Conservation (phyloP, 2,797 vertebrate species). For the Nyctibius grandis region DNA sequence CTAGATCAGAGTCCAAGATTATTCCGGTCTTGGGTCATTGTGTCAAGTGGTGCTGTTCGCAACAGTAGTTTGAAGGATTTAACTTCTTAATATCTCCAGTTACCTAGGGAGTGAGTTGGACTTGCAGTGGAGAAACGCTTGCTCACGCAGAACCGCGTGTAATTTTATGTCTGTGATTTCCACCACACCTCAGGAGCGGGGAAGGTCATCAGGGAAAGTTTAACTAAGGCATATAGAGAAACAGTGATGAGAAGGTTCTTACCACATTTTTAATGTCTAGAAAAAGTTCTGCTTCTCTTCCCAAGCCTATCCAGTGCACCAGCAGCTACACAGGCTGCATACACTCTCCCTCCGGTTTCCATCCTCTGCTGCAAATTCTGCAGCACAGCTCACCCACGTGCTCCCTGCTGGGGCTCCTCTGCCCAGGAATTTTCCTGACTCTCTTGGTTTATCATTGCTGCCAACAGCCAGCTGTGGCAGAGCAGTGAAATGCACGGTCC, state of each 20-base stretch:
- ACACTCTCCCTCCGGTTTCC: fast-evolving
- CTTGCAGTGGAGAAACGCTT: neutral
- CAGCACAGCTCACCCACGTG: fast-evolving
- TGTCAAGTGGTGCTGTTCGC: constrained; percentile 60
- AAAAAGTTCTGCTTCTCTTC: neutral
- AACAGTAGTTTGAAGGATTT: constrained; percentile 58
- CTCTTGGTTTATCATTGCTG: neutral
- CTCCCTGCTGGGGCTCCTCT: neutral
- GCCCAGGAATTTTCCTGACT: neutral
- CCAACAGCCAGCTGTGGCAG: neutral
- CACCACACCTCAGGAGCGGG: neutral
- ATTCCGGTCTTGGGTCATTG: constrained; percentile 41
- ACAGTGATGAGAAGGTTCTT: neutral
- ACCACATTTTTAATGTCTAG: neutral
- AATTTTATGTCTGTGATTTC: constrained; percentile 11
- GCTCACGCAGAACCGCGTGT: neutral
- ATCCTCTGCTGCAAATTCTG: neutral
- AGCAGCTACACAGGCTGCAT: fast-evolving
- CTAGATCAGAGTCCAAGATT: constrained; percentile 57
- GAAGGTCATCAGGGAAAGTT: neutral
- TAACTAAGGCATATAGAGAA: neutral
- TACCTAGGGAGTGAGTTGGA: neutral
- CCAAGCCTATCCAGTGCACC: neutral
- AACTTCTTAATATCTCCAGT: constrained; percentile 29
- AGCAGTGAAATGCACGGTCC: neutral